Evolutionary conservation across 30 jellyfish, hydroid and myxozoan genomes (phyloP), one percentile per base, ranked within the genome.

Genomic region (Hydractinia symbiolongicarpus): DNA sequence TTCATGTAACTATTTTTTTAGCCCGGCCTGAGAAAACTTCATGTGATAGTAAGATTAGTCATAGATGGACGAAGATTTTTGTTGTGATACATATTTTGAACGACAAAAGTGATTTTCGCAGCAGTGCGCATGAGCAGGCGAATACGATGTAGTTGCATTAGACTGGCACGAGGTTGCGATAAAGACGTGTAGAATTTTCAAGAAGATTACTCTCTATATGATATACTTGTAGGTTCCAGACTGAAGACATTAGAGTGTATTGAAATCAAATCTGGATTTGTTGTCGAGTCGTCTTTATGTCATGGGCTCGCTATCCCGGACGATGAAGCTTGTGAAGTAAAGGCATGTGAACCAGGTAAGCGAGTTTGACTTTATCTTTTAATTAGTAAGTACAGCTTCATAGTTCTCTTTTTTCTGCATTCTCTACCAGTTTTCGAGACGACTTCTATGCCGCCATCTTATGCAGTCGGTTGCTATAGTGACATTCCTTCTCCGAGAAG

Each of bases 381-480:
- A 50, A 1, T 75, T 10, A 20, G 9, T 30, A 17, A 4, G 70
- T 60, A 13, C 44, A 30, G 44, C 44, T 30, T 30, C 44, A 30
- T 30, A 30, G 44, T 30, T 30, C 44, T 30, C 44, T 30, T 30
- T 30, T 6, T 64, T 66, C 77, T 76, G 64, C 11, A 50, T 56
- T 1, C 40, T 73, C 30, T 49, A 67, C 66, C 40, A 76, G 91
- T 50, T 9, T 81, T 86, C 20, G 54, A 20, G 55, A 77, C 68
- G 19, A 74, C 79, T 9, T 66, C 20, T 15, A 57, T 89, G 83
- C 96, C 87, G n/a, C 55, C 78, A 7, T 66, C 85, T 61, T 84
- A 53, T 62, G 81, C 81, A 4, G 82, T 89, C 19, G 96, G 95
- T 50, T 89, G 96, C 76, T 89, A 89, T 73, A 57, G 54, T 5